phyloP scores from a whole-genome alignment of 2,888 invertebrate species.

The Dorcus parallelipipedus region DNA sequence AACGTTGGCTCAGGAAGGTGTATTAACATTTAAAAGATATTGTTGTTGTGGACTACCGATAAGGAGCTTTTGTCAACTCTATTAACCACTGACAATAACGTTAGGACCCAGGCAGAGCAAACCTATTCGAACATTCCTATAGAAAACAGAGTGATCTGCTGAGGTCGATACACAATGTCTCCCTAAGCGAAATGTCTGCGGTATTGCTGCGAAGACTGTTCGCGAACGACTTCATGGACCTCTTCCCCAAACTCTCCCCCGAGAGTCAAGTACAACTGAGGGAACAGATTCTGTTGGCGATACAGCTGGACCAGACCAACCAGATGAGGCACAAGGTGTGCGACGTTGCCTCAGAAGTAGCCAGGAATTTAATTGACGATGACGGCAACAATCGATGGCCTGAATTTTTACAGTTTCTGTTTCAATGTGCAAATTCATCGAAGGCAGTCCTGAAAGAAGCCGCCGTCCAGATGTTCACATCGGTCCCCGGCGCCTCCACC shows the following conservation, averaged over 20 bases:
- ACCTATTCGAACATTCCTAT: conserved; percentile 81
- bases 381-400: conserved; percentile 97
- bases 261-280: conserved; percentile 83
- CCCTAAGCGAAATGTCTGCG: conserved; percentile 83
- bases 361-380: conserved; percentile 90
- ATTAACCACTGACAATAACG: conserved; percentile 86
- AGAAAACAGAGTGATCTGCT: conserved; percentile 80
- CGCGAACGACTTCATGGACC: conserved; percentile 85
- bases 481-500: conserved; percentile 74
- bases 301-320: conserved; percentile 80
- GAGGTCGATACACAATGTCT: conserved; percentile 74
- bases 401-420: conserved; percentile 87
- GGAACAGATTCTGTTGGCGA: conserved; percentile 78
- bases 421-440: conserved; percentile 86
- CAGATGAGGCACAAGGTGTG: conserved; percentile 86
- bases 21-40: too few species aligned
- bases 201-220: conserved; percentile 88
- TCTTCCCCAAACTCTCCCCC: conserved; percentile 81
- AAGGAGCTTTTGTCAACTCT: conserved; percentile 82
- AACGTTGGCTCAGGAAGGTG: too few species aligned
- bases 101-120: conserved; percentile 88
- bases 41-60: conserved; percentile 57
- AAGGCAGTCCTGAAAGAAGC: conserved; percentile 84
- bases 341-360: conserved; percentile 94
- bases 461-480: conserved; percentile 90